Evolutionary conservation across 2,888 invertebrate genomes (phyloP), one percentile per base, ranked within the genome.

Genomic region (Omphaloscelis lunosa): DNA sequence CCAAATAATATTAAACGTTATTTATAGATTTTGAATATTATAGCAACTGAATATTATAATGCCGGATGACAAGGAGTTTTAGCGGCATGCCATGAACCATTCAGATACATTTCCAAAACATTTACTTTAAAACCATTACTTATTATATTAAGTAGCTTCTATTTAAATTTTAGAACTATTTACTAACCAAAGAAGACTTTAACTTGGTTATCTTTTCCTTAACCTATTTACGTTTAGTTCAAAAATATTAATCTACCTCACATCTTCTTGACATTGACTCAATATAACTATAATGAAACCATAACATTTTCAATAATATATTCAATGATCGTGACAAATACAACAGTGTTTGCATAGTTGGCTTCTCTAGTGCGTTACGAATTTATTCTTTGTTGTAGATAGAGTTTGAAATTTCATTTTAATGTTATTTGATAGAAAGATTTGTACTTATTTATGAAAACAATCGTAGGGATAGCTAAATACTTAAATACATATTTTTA

Each of bases 261-360:
- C 56, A 45, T 58, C n/a, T 34, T 15, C 48, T 56, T 78, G 68
- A 78, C 72, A 72, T 27, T 65, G 27, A 45, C 45, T 78, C 39
- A 72, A 61, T 72, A 29, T 77, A 45, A 79, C 69, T 66, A 58
- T 79, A 69, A 66, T 70, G 58, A 58, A 39, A 56, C 58, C 15
- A 59, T 59, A 69, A 73, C 73, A 61, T 59, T 77, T 29, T 9
- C 51, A 59, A 72, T 69, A 58, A 62, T 48, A 23, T 45, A 41
- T 68, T 61, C 71, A 68, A 75, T 79, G 48, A 69, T 79, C 71
- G 83, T 79, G 79, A 65, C 79, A 53, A 83, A 83, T 82, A 51
- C n/a, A 65, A 62, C 56, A 65, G 0, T 53, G 61, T 84, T 79
- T 67, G 68, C 79, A 65, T 66, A 80, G 67, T 75, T 65, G 67